These are phyloP conservation scores for Chionis minor DNA, from an alignment of 2,113 vertebrate genomes.

Conservation along the genomic window DNA sequence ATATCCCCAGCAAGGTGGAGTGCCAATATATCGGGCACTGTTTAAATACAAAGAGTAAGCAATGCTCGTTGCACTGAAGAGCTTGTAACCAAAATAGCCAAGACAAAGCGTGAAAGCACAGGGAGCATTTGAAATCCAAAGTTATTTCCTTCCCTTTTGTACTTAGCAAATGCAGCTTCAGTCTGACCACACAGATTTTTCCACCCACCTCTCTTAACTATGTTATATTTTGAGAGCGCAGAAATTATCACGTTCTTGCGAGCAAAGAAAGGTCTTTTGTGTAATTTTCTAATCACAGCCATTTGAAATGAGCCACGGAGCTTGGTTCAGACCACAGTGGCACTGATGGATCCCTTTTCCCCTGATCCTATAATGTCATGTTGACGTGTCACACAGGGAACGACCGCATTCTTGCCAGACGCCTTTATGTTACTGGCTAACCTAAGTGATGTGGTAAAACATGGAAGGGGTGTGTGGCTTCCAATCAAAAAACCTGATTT, in stretches of 20 bases:
- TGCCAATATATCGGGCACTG: not conserved
- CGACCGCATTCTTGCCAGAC: fast-evolving
- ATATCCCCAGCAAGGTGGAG: not conserved
- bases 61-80: not conserved
- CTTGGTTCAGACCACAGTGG: not conserved
- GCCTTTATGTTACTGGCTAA: not conserved
- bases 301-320: not conserved
- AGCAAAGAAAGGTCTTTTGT: not conserved
- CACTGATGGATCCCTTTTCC: not conserved
- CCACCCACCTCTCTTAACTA: constrained; percentile 34
- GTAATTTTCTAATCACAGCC: not conserved
- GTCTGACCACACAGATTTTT: constrained; percentile 36
- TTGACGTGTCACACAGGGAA: not conserved
- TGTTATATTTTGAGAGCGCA: not conserved
- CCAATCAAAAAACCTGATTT: not conserved
- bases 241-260: constrained; percentile 24
- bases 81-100: not conserved
- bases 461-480: not conserved
- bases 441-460: not conserved
- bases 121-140: not conserved
- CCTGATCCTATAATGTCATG: not conserved
- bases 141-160: constrained; percentile 30
- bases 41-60: not conserved
- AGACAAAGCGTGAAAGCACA: not conserved
- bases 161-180: constrained; percentile 7